phyloP scores from a whole-genome alignment of 1,140 invertebrate genomes.

The Drosophila nannoptera region DNA sequence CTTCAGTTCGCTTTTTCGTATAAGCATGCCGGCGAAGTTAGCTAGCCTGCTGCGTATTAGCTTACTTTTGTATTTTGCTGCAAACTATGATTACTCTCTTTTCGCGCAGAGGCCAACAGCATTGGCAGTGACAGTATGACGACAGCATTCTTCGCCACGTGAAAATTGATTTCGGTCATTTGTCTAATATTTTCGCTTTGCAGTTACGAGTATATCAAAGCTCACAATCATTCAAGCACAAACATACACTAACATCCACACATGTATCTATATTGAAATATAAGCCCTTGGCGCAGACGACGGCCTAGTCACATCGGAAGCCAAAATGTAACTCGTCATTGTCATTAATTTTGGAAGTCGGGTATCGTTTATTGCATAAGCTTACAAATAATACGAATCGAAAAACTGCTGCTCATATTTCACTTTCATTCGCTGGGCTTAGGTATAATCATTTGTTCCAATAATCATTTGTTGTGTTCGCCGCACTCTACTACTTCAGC shows the following conservation, averaged over 20 bases:
- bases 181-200: constrained; percentile 61
- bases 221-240: constrained; percentile 4
- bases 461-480: constrained; percentile 15
- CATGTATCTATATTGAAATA: constrained; percentile 3
- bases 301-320: constrained; percentile 6
- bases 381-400: constrained; percentile 36
- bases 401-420: constrained; percentile 44
- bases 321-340: constrained; percentile 56
- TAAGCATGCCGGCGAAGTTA: constrained; percentile 21
- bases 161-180: constrained; percentile 63
- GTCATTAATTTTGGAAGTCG: constrained; percentile 27
- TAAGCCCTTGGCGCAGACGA: constrained; percentile 6
- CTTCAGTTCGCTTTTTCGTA: constrained; percentile 42
- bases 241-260: no score
- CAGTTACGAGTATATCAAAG: constrained; percentile 28
- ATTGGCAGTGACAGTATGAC: constrained; percentile 4
- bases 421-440: constrained; percentile 47
- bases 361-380: constrained; percentile 51
- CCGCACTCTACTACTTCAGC: no score
- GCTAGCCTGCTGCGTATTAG: constrained; percentile 35
- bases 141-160: constrained; percentile 29
- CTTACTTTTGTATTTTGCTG: constrained; percentile 64
- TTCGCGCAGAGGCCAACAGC: constrained; percentile 15
- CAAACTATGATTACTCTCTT: constrained; percentile 67
- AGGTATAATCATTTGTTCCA: constrained; percentile 44